A percentile compares a stretch with the other conserved stretches of the same genome.
Evolutionary conservation across 1,140 invertebrate species (phyloP).

Genomic region (Halictus rubicundus): DNA sequence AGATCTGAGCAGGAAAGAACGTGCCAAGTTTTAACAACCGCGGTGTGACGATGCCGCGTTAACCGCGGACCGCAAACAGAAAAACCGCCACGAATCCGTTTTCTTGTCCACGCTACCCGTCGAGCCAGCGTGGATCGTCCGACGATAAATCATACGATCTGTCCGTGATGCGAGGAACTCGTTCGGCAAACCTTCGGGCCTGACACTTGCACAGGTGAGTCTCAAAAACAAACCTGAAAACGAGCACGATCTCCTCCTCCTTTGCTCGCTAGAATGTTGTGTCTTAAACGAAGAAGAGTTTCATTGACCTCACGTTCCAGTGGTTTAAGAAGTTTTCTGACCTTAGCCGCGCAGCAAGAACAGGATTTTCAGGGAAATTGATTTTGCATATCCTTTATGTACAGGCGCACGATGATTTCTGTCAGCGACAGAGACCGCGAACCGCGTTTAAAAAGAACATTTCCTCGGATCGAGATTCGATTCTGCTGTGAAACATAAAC

Average conservation of each 20-base stretch:
- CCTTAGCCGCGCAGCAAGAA: not conserved
- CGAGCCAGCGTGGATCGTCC: not conserved
- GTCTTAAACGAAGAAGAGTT: not conserved
- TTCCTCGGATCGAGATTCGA: too few relatives aligned
- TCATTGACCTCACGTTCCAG: not conserved
- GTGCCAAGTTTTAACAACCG: conserved; percentile 17
- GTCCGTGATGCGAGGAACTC: not conserved
- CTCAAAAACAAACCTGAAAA: too few relatives aligned
- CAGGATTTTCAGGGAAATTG: not conserved
- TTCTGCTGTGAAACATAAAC: too few relatives aligned
- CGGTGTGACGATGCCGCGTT: conserved; percentile 18
- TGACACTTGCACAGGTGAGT: conserved; percentile 12
- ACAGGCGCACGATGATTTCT: too few relatives aligned
- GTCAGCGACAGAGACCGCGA: too few relatives aligned
- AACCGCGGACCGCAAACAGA: not conserved
- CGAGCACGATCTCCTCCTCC: too few relatives aligned
- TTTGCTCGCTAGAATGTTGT: not conserved
- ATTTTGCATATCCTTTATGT: not conserved
- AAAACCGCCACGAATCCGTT: not conserved
- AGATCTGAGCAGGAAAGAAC: conserved; percentile 38
- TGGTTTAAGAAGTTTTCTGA: not conserved
- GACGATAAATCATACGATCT: too few relatives aligned
- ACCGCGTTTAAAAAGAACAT: too few relatives aligned
- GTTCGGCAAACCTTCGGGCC: not conserved
- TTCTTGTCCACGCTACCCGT: not conserved